Percentiles rank a stretch among this genome's conserved stretches.
Conservation (phyloP, 2,113 vertebrate genomes). For the Corvus hawaiiensis region DNA sequence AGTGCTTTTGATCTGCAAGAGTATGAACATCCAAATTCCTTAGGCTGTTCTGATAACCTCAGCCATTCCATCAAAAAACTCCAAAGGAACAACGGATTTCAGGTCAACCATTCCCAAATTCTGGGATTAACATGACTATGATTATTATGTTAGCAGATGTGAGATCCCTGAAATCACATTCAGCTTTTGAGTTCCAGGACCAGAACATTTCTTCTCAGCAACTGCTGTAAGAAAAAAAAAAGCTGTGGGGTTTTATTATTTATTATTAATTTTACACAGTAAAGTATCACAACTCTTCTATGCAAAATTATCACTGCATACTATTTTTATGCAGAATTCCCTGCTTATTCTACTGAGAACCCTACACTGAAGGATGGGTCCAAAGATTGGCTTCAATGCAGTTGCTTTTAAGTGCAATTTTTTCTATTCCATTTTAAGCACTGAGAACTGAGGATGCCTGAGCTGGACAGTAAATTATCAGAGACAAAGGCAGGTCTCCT, state of each 20-base stretch:
- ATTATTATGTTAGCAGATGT: neutral
- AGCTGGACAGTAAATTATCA: neutral
- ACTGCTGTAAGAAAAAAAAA: neutral
- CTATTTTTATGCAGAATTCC: neutral
- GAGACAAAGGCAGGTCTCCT: neutral
- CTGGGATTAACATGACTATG: neutral
- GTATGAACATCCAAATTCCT: neutral
- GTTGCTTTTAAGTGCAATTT: neutral
- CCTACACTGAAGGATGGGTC: neutral
- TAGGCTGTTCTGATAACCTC: neutral
- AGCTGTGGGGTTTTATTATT: neutral
- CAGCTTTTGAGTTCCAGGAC: neutral
- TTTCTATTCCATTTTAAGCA: neutral
- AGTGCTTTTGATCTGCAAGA: neutral
- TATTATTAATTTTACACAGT: neutral
- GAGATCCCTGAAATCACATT: neutral
- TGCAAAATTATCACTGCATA: neutral
- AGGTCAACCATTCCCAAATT: neutral
- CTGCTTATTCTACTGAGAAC: neutral
- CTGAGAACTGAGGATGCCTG: neutral
- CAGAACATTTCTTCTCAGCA: neutral
- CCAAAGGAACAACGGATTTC: neutral
- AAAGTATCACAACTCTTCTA: neutral
- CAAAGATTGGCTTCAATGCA: neutral
- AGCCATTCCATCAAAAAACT: neutral